Evolutionary conservation across 2,113 vertebrate species (phyloP).

Genomic region (Diphyllodes magnificus): DNA sequence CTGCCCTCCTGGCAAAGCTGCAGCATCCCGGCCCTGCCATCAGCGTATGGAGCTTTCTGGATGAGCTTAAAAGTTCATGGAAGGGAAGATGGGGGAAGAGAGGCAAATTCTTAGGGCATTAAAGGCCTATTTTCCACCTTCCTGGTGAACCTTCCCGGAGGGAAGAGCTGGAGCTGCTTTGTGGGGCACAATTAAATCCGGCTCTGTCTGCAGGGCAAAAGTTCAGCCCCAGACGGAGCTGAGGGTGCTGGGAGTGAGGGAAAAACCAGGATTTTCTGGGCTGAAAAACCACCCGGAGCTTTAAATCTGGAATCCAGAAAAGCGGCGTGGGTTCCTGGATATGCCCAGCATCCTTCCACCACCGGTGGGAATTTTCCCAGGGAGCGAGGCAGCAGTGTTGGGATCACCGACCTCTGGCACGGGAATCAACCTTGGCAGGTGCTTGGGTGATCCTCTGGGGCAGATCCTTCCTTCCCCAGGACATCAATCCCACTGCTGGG

Average conservation of each 20-base stretch:
- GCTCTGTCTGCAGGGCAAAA: neutral
- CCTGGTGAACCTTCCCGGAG: neutral
- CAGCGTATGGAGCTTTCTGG: neutral
- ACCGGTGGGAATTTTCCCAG: neutral
- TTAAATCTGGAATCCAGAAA: neutral
- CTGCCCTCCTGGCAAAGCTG: constrained; percentile 44
- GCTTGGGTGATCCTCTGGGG: neutral
- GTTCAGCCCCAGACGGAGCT: neutral
- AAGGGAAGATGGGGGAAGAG: neutral
- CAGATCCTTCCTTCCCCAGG: neutral
- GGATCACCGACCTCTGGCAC: rapidly evolving
- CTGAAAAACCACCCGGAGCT: neutral
- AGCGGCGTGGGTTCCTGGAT: rapidly evolving
- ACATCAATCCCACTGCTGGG: neutral
- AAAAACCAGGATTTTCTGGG: neutral
- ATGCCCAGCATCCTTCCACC: neutral
- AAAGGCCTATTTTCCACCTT: constrained; percentile 17
- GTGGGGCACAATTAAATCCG: neutral
- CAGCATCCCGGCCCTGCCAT: neutral
- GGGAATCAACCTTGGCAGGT: rapidly evolving
- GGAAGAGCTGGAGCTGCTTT: neutral
- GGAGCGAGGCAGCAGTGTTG: rapidly evolving
- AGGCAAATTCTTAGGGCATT: constrained; percentile 34
- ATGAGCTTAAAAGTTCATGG: constrained; percentile 8
- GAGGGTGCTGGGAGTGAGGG: neutral